Evolutionary conservation across 2,797 vertebrate genomes (phyloP).

Genomic region (Microctenopoma lineatum): DNA sequence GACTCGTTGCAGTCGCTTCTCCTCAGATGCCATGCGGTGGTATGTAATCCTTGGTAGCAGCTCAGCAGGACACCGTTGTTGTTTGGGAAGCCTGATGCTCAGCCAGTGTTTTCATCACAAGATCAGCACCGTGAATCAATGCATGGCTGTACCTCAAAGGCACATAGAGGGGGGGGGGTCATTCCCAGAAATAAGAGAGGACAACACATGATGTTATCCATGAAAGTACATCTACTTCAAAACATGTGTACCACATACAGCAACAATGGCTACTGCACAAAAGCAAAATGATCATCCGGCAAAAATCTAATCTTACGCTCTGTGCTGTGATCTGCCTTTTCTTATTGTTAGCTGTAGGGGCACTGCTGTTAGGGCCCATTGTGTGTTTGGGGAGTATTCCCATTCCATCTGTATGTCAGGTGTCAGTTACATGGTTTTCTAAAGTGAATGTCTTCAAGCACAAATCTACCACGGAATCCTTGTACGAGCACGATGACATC

Average conservation of each 20-base stretch:
- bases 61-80: constrained; percentile 35
- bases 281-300: constrained; percentile 52
- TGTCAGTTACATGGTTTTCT: constrained; percentile 73
- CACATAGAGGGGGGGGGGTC: constrained; percentile 11
- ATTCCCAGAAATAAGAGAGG: constrained; percentile 51
- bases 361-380: constrained; percentile 56
- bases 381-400: constrained; percentile 62
- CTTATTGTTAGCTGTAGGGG: constrained; percentile 68
- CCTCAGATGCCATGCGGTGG: constrained; percentile 17
- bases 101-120: constrained; percentile 43
- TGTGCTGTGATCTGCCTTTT: constrained; percentile 59
- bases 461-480: constrained; percentile 41
- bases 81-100: constrained; percentile 36
- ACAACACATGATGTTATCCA: constrained; percentile 57
- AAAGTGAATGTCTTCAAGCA: constrained; percentile 66
- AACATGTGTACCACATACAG: constrained; percentile 54
- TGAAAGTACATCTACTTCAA: constrained; percentile 56
- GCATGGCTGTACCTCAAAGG: constrained; percentile 43
- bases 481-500: constrained; percentile 61
- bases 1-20: constrained; percentile 1
- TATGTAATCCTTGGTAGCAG: constrained; percentile 32
- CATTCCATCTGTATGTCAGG: constrained; percentile 61
- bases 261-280: constrained; percentile 52
- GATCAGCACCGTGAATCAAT: constrained; percentile 31
- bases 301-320: constrained; percentile 62